phyloP scores from a whole-genome alignment of 53 echinoderm and acorn worm genomes.

The Antedon mediterranea region DNA sequence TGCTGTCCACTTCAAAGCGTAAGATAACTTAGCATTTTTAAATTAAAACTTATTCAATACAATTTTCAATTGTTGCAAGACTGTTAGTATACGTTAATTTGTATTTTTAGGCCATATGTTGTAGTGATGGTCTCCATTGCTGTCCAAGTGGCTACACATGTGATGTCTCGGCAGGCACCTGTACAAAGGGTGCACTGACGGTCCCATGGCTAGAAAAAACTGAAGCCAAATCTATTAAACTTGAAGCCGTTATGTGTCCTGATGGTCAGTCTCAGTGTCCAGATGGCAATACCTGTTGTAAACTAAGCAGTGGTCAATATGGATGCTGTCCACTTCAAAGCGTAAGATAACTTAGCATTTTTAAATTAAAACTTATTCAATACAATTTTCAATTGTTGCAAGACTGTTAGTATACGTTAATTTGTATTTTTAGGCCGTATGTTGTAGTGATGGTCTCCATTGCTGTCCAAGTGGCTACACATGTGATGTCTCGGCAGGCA shows the following conservation, averaged over 20 bases:
- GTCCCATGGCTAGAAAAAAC: constrained; percentile 26
- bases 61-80: too few species aligned
- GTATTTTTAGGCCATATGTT: constrained; percentile 54
- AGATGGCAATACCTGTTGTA: constrained; percentile 42
- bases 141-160: constrained; percentile 41
- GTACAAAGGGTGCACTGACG: constrained; percentile 4
- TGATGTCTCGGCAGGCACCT: constrained; percentile 5
- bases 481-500: constrained; percentile 3
- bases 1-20: neutral
- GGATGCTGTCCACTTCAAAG: neutral
- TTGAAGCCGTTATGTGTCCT: constrained; percentile 29
- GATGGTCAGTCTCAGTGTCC: constrained; percentile 31
- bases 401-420: too few species aligned
- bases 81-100: too few species aligned
- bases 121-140: constrained; percentile 51
- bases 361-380: too few species aligned
- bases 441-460: constrained; percentile 51
- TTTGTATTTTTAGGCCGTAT: too few species aligned
- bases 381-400: too few species aligned
- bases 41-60: too few species aligned
- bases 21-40: too few species aligned
- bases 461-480: constrained; percentile 54
- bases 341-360: neutral
- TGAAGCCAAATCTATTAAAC: neutral
- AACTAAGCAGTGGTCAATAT: constrained; percentile 9